Base-by-base conservation (phyloP, 1,140 invertebrate species). In the Xylocopa sonorina region DNA sequence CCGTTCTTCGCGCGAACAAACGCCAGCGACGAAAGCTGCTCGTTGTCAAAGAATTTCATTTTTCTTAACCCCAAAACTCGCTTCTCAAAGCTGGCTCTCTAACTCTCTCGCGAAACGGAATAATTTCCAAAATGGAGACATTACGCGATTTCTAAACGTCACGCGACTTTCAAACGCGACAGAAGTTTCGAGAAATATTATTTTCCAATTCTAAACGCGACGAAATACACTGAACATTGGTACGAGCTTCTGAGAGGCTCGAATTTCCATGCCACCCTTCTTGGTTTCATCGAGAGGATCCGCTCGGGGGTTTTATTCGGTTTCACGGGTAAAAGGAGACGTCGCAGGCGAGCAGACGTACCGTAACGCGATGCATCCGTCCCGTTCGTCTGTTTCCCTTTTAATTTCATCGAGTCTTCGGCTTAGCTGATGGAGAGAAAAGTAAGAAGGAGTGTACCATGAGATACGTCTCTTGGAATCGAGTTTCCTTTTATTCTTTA, bases 241-340 rank as follows among this genome's bases (percentile, higher is more conserved):
- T 21, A 53, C 24, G 32, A 18, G 10, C 43, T 5, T 4, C 38
- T n/a, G 27, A 7, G 9, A 18, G 1, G 12, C 4, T 34, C 53
- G 32, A 21, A 18, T 67, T 57, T 68, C 63, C 10, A 57, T 51
- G 34, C 38, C 46, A 9, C 41, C 24, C 21, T 3, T n/a, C 32
- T 21, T 64, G 43, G 60, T 64, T 64, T 74, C 51, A 64, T 48
- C 32, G 57, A 73, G 34, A 58, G 32, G 27, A 50, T 6, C 9
- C 5, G 4, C 27, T 46, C 16, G 55, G 16, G 14, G 12, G 29
- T 14, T 41, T 71, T 60, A 69, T 71, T 71, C 29, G 32, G 21
- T 71, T 71, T 43, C 46, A n/a, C 32, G 43, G 9, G 0, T 18
- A 6, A n/a, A n/a, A 53, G 14, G 1, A 21, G 5, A 50, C n/a